These are phyloP conservation scores for Callimorpha dominula DNA, from an alignment of 2,888 invertebrate species.

Conservation along the genomic window DNA sequence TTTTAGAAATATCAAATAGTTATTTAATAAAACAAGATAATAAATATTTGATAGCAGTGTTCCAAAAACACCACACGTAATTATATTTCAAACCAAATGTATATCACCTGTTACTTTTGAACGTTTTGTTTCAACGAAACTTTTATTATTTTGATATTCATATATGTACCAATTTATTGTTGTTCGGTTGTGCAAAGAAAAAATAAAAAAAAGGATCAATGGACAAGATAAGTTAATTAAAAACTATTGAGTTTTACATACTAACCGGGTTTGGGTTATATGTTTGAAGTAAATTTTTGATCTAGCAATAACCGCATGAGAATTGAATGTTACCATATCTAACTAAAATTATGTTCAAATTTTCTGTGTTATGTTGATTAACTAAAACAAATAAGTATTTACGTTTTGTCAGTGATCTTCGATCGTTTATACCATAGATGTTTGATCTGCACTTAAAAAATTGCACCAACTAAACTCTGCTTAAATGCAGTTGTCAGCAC, in stretches of 20 bases:
- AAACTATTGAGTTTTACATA: slow-evolving; percentile 20
- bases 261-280: slow-evolving; percentile 55
- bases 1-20: no score
- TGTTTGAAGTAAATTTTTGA: slow-evolving; percentile 34
- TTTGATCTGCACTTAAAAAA: no score
- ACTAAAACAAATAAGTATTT: neutral
- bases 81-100: no score
- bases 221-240: slow-evolving; percentile 11
- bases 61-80: no score
- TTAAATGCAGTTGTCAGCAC: no score
- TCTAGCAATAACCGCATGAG: slow-evolving; percentile 52
- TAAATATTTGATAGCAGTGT: no score
- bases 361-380: neutral
- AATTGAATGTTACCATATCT: slow-evolving; percentile 3
- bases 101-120: no score
- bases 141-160: neutral
- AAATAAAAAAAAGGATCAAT: neutral
- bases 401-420: neutral
- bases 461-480: no score
- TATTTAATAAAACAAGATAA: no score
- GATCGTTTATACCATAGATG: no score
- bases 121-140: no score
- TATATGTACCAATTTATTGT: neutral
- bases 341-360: neutral
- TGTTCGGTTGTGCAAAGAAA: neutral